Base-by-base conservation (phyloP, 2,888 invertebrate species). In the Trissolcus japonicus region DNA sequence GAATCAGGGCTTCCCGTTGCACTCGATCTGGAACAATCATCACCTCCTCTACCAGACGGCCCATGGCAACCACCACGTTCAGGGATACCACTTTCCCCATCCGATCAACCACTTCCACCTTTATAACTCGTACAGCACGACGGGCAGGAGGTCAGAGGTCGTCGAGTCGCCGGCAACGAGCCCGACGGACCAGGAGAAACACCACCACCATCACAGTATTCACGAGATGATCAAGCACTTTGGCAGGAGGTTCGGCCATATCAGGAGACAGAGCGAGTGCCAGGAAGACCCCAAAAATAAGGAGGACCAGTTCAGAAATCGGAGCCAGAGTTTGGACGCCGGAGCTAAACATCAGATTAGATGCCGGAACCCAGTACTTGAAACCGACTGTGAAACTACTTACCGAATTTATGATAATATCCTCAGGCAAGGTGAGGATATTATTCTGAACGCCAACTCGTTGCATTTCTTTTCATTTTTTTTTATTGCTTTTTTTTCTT, bases 321-420 rank as follows among this genome's bases (percentile, higher is more conserved):
- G 96, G 55, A 95, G 95, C 50, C 95, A 95, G 86, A 95, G 95
- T 57, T 90, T 95, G 81, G 96, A 95, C 86, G 91, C 91, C 43
- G 89, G 90, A 4, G 91, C 92, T 56, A 89, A 91, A 59, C 88
- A 91, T 50, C 89, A 91, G 57, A 40, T 65, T n/a, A 59, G 80
- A 35, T 60, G 55, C 46, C 75, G 76, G 16, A 62, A 65, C 13
- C 63, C 79, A 9, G 80, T 91, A 91, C 74, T 89, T 92, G 90
- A 93, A n/a, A 92, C 92, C 76, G 95, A 96, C 86, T 95, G 95
- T 86, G 95, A 94, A 61, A 92, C 95, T 7, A 95, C 95, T 4
- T 96, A 96, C 86, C 92, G 93, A 86, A 95, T 96, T 83, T 96
- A 93, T 88, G 95, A 96, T 80, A 91, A 92, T 80, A 96, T 96